phyloP scores from a whole-genome alignment of 2,888 invertebrate species.

The Ashinkailepas kermadecensis region DNA sequence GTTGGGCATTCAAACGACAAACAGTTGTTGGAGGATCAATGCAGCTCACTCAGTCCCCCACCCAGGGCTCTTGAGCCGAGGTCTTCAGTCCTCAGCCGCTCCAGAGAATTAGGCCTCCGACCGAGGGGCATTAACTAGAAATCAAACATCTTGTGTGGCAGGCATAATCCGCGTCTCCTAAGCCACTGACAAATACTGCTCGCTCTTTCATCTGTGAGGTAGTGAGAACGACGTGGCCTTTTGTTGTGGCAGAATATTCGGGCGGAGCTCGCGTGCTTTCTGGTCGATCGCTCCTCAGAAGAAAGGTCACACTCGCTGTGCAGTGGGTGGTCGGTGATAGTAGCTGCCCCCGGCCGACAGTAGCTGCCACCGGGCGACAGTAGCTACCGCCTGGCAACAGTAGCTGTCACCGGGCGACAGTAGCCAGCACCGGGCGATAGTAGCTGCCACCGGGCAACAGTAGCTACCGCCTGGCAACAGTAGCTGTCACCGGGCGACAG shows the following conservation, averaged over 20 bases:
- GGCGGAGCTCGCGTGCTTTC: not conserved
- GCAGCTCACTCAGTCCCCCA: not conserved
- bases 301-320: not conserved
- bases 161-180: not conserved
- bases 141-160: slow-evolving; percentile 23
- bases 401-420: no score
- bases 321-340: no score
- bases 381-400: no score
- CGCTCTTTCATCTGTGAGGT: slow-evolving; percentile 1
- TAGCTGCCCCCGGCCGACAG: no score
- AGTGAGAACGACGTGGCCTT: not conserved
- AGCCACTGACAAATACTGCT: slow-evolving; percentile 13
- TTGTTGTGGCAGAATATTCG: slow-evolving; percentile 13
- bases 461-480: no score
- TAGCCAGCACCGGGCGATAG: no score
- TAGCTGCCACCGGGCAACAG: no score
- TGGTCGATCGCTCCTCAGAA: not conserved
- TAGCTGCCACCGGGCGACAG: no score
- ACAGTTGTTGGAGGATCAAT: slow-evolving; percentile 23
- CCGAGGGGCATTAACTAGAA: slow-evolving; percentile 17
- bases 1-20: slow-evolving; percentile 14
- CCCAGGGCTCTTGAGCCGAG: not conserved
- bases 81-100: not conserved
- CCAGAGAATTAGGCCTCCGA: not conserved
- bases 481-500: no score